phyloP scores from a whole-genome alignment of 2,113 vertebrate species.

The Psammodynastes pulverulentus region DNA sequence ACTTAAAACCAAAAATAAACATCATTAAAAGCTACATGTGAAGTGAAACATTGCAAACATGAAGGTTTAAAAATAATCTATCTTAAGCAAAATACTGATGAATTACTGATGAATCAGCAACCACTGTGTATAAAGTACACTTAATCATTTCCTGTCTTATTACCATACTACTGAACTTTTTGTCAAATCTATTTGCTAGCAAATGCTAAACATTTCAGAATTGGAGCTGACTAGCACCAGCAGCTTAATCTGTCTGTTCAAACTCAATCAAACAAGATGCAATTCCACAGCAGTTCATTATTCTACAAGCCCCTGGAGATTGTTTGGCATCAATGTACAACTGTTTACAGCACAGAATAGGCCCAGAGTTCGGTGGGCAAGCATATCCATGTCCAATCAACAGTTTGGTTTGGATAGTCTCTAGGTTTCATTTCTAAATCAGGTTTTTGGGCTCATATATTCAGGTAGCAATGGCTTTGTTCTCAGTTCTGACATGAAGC shows the following conservation, averaged over 20 bases:
- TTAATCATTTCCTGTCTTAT: neutral
- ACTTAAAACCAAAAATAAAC: slow-evolving; percentile 60
- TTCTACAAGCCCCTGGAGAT: neutral
- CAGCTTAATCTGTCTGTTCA: neutral
- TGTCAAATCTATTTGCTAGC: neutral
- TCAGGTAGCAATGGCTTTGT: neutral
- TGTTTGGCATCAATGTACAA: slow-evolving; percentile 6
- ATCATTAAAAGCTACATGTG: slow-evolving; percentile 15
- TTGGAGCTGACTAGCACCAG: neutral
- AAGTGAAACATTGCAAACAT: neutral
- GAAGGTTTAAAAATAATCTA: neutral
- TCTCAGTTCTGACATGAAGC: neutral
- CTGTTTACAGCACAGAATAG: slow-evolving; percentile 3
- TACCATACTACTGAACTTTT: neutral
- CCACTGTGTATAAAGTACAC: neutral
- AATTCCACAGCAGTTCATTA: neutral
- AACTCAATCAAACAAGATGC: neutral
- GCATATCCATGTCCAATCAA: neutral
- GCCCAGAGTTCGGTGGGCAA: neutral
- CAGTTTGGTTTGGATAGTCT: neutral
- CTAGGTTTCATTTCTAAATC: neutral
- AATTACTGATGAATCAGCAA: neutral
- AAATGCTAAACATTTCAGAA: neutral
- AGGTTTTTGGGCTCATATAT: neutral
- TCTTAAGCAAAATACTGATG: neutral